Evolutionary conservation across 23 tunicate genomes (phyloP), one percentile per base, ranked within the genome.

Genomic region (Ciona savignyi): DNA sequence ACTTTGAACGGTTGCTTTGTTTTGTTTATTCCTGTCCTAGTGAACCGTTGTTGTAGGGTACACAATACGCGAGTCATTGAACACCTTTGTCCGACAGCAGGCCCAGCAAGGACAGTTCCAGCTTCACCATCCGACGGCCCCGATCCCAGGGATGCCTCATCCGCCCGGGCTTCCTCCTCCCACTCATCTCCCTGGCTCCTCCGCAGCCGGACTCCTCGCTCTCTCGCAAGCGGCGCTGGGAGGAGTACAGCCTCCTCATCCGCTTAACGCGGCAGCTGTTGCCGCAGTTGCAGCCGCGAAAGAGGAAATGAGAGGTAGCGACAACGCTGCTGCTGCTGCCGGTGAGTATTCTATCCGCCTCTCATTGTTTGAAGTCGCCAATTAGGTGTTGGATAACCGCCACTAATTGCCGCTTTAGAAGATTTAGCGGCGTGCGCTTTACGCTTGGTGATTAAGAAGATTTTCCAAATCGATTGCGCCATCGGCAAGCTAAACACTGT

Each of bases 181-280:
- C 32, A 78, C 82, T n/a, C 83, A 71, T 63, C 84, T 72, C 29
- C 83, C 84, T 21, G 35, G 87, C 26, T 75, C 95, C 19, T 87
- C 94, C 4, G 79, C 94, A 27, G 84, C 84, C 29, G 95, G 95
- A n/a, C 75, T 88, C 2, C 84, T 88, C 0, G 87, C 87, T 27
- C 68, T 87, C 28, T 87, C 95, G 0, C 95, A 88, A 68, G 87
- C 87, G 0, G 87, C 87, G 9, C 78, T 80, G 27, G 79, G 65
- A 23, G 83, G 74, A 4, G 77, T 33, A 1, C 77, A 60, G 6
- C 70, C 65, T 21, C 73, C 75, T 33, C 87, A 82, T 63, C 87
- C 81, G 25, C 70, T 76, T 22, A 64, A 70, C 1, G 77, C 77
- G 0, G 65, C 63, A 9, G 42, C 32, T 65, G 70, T 31, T 28